Percentiles rank a stretch among this genome's conserved stretches.
These are phyloP conservation scores for Carcharodon carcharias DNA, from an alignment of 2,797 vertebrate species.

Conservation along the genomic window DNA sequence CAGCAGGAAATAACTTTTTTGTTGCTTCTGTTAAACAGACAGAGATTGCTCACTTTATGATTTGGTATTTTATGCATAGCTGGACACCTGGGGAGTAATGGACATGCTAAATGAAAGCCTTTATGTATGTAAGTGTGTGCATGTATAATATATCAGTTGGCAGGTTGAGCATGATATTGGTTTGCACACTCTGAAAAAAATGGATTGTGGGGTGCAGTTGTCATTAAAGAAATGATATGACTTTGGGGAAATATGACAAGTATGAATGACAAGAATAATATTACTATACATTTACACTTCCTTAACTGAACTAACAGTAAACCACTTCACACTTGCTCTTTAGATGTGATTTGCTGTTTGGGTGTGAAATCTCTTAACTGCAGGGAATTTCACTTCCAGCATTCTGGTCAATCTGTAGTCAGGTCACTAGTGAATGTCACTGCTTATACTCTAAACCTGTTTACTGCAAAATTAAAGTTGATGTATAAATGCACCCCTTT, in stretches of 20 bases:
- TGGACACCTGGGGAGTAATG: neutral
- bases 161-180: neutral
- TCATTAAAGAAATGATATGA: neutral
- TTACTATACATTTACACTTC: neutral
- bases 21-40: neutral
- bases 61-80: neutral
- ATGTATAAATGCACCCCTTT: neutral
- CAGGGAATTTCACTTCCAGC: neutral
- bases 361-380: neutral
- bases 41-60: neutral
- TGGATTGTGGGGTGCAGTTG: neutral
- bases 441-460: neutral
- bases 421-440: neutral
- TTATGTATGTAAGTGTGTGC: neutral
- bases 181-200: neutral
- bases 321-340: neutral
- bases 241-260: neutral
- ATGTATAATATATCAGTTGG: neutral
- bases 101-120: neutral
- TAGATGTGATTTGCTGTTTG: neutral
- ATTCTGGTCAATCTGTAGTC: neutral
- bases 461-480: neutral
- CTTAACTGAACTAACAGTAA: neutral
- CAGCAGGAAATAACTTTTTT: neutral
- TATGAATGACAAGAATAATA: neutral